Conservation (phyloP, 2,888 invertebrate species). For the Abscondita cerata region DNA sequence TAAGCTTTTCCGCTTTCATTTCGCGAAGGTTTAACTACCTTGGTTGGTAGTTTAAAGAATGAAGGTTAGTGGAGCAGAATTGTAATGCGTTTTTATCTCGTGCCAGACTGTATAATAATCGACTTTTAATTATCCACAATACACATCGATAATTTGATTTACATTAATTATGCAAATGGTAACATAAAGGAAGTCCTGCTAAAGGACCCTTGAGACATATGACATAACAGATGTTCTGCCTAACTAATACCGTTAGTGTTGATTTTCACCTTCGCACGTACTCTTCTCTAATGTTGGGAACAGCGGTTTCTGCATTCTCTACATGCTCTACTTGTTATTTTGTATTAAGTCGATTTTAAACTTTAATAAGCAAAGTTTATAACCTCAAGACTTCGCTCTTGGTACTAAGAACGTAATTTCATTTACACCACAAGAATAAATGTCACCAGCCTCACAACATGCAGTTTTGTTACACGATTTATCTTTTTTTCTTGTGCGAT, state of each 20-base stretch:
- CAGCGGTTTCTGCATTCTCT: constrained; percentile 33
- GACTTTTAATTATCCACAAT: constrained; percentile 17
- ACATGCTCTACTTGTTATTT: constrained; percentile 24
- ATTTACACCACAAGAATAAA: too few relatives aligned
- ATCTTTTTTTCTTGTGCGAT: too few relatives aligned
- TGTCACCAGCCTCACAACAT: too few relatives aligned
- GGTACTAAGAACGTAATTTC: too few relatives aligned
- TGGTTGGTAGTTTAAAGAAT: too few relatives aligned
- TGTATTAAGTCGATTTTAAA: not conserved
- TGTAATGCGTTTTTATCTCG: too few relatives aligned
- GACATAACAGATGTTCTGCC: constrained; percentile 36
- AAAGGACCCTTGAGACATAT: constrained; percentile 33
- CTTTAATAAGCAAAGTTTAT: too few relatives aligned
- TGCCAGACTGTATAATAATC: not conserved
- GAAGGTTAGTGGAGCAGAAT: too few relatives aligned
- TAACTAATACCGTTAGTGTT: constrained; percentile 35
- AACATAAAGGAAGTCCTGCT: constrained; percentile 18
- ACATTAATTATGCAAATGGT: constrained; percentile 31
- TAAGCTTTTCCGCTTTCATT: too few relatives aligned
- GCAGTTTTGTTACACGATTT: too few relatives aligned
- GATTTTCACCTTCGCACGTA: constrained; percentile 34
- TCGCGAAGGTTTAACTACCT: too few relatives aligned
- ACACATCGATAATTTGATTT: constrained; percentile 19
- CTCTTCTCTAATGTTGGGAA: constrained; percentile 19
- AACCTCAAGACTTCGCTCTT: too few relatives aligned